phyloP scores from a whole-genome alignment of 2,888 invertebrate species.

The Amiota minor region DNA sequence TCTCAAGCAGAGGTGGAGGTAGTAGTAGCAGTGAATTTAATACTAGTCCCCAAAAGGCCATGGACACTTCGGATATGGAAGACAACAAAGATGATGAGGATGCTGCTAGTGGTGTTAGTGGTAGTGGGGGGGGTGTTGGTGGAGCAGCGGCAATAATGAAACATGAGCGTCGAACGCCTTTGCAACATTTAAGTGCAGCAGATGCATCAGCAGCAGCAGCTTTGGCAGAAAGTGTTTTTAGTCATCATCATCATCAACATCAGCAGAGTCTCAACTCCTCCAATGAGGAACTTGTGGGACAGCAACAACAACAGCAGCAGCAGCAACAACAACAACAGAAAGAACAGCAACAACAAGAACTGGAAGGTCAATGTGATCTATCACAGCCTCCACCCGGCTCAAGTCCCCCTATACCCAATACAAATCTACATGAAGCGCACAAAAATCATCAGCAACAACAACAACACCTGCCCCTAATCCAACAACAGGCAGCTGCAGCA shows the following conservation, averaged over 20 bases:
- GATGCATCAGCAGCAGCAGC: slow-evolving; percentile 40
- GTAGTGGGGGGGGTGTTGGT: too few relatives aligned
- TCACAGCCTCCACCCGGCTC: slow-evolving; percentile 53
- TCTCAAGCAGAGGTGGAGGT: slow-evolving; percentile 53
- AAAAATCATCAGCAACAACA: slow-evolving; percentile 60
- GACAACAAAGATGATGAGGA: slow-evolving; percentile 56
- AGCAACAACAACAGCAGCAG: slow-evolving; percentile 8
- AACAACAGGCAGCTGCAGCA: slow-evolving; percentile 26
- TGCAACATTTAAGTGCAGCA: slow-evolving; percentile 36
- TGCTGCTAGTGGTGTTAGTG: too few relatives aligned
- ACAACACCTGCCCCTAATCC: slow-evolving; percentile 33
- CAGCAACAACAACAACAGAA: not conserved
- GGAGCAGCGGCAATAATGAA: slow-evolving; percentile 49
- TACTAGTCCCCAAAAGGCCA: slow-evolving; percentile 66
- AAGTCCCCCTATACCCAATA: slow-evolving; percentile 66
- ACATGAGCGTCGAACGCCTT: slow-evolving; percentile 61
- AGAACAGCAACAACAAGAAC: not conserved
- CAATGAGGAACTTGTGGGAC: not conserved
- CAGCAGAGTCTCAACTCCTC: not conserved
- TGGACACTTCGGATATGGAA: slow-evolving; percentile 67
- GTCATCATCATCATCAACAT: not conserved
- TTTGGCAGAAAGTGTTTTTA: not conserved
- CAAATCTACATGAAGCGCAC: slow-evolving; percentile 66
- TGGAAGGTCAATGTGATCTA: not conserved
- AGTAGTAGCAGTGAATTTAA: slow-evolving; percentile 68